Percentiles rank a stretch among this genome's conserved stretches.
These are phyloP conservation scores for Arremon brunneinucha DNA, from an alignment of 2,797 vertebrate genomes.

Conservation along the genomic window DNA sequence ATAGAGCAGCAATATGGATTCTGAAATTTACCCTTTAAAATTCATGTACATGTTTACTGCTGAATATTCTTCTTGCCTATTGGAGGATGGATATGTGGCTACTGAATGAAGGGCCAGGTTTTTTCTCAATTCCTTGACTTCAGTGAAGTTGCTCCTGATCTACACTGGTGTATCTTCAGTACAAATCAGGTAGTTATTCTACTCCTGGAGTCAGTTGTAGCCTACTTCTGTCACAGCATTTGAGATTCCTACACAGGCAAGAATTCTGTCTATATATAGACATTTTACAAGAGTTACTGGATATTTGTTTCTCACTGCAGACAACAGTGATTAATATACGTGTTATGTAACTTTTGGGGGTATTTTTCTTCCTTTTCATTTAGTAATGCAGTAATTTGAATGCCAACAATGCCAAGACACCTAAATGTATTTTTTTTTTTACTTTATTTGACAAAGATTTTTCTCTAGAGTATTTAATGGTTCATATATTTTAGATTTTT, in stretches of 20 bases:
- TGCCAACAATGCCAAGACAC: not conserved
- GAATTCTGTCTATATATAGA: not conserved
- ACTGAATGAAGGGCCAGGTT: not conserved
- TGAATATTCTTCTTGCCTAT: not conserved
- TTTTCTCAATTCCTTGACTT: not conserved
- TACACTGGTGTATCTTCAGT: not conserved
- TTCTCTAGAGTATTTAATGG: not conserved
- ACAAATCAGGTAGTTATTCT: not conserved
- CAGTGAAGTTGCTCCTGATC: not conserved
- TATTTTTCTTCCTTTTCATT: not conserved
- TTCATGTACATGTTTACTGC: not conserved
- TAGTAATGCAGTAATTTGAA: not conserved
- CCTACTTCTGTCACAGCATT: not conserved
- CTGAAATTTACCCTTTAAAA: not conserved
- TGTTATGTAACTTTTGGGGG: rapidly evolving
- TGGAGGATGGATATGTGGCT: not conserved
- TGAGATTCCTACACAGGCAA: not conserved
- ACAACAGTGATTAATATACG: not conserved
- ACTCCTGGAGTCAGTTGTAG: not conserved
- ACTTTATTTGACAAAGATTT: not conserved
- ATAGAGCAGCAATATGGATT: not conserved
- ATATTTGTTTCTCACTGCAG: not conserved
- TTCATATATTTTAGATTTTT: not conserved
- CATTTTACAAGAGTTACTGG: not conserved
- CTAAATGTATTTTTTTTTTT: not conserved